Evolutionary conservation across 2,113 vertebrate genomes (phyloP).

Genomic region (Rattus rattus): DNA sequence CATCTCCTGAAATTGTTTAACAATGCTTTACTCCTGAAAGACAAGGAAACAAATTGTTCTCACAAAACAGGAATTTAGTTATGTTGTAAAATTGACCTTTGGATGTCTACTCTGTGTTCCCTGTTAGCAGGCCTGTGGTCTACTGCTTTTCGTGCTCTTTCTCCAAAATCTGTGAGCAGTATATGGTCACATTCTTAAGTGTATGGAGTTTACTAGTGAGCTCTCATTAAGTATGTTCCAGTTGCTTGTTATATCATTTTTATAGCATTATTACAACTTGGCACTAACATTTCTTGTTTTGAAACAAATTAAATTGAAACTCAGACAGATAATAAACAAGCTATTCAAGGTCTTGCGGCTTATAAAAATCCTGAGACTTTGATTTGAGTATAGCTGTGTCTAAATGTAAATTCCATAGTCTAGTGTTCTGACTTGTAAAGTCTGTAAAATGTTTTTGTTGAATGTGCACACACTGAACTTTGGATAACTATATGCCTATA

Average conservation of each 20-base stretch:
- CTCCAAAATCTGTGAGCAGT: background rate
- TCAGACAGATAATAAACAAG: background rate
- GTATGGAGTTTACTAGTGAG: background rate
- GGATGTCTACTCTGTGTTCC: background rate
- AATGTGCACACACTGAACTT: background rate
- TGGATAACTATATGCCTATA: background rate
- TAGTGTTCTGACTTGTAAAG: background rate
- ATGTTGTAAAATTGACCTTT: background rate
- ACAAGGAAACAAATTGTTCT: background rate
- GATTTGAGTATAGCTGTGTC: background rate
- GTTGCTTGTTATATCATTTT: background rate
- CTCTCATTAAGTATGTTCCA: background rate
- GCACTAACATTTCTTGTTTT: background rate
- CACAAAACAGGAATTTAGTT: background rate
- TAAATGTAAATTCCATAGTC: conserved; percentile 1
- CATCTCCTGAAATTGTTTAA: background rate
- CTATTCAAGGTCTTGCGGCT: background rate
- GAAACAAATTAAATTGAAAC: conserved; percentile 29
- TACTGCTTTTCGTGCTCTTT: background rate
- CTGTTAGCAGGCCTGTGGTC: background rate
- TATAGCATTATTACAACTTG: conserved; percentile 30
- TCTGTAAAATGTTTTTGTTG: background rate
- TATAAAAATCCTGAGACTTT: background rate
- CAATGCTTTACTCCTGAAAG: conserved; percentile 32
- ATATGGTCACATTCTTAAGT: background rate